Percentiles rank a stretch among this genome's conserved stretches.
Conservation (phyloP, 2,888 invertebrate genomes). For the Phalera bucephala region DNA sequence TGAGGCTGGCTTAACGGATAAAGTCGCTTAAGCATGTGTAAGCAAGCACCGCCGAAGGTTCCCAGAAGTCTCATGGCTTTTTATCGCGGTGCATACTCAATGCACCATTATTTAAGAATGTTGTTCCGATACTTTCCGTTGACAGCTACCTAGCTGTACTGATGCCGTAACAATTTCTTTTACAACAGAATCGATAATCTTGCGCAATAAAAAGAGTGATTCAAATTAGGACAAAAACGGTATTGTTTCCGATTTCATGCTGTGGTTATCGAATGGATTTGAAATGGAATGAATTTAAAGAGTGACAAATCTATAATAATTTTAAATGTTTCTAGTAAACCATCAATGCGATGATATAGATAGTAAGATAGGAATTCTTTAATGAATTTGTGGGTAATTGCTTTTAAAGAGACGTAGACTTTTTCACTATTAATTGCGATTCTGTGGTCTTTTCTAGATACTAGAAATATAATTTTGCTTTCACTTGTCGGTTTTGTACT, state of each 20-base stretch:
- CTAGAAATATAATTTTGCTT: too few relatives aligned
- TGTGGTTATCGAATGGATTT: background rate
- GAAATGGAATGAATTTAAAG: background rate
- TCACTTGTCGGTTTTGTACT: too few relatives aligned
- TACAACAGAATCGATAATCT: background rate
- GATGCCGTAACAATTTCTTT: constrained; percentile 1
- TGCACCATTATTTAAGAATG: constrained; percentile 12
- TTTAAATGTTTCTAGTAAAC: too few relatives aligned
- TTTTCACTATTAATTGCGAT: too few relatives aligned
- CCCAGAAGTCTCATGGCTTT: constrained; percentile 20
- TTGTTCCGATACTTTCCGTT: constrained; percentile 11
- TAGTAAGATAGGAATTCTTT: too few relatives aligned
- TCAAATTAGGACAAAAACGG: background rate
- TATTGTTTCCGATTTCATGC: background rate
- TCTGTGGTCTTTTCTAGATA: too few relatives aligned
- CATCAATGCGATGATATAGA: too few relatives aligned
- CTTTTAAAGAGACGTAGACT: too few relatives aligned
- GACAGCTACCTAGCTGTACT: constrained; percentile 7
- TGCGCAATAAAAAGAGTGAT: background rate
- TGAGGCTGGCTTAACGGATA: constrained; percentile 1
- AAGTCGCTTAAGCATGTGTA: constrained; percentile 23
- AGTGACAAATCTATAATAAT: background rate
- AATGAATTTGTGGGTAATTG: too few relatives aligned
- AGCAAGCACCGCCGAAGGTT: constrained; percentile 11
- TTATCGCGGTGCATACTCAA: constrained; percentile 7